Evolutionary conservation across 2,113 vertebrate species (phyloP), one percentile per base, ranked within the genome.

Genomic region (Lepidothrix coronata): DNA sequence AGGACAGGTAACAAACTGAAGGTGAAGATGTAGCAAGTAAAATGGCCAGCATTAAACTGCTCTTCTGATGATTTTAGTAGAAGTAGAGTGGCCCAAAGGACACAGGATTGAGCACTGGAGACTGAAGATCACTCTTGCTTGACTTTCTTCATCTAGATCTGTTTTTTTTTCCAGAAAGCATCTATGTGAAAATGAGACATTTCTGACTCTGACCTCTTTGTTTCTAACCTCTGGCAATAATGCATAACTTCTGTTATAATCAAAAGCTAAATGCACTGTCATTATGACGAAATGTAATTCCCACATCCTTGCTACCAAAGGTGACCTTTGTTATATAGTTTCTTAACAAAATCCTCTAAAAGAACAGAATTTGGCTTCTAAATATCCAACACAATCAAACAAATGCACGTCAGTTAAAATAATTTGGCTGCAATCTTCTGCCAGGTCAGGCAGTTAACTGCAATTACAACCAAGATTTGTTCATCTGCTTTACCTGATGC

Each of bases 221-320:
- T 71, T 91, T 85, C 75, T 84, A 78, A 65, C 52, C 44, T 71
- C 85, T 88, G 83, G 52, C 86, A 89, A 71, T 86, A 63, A 66
- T 30, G 61, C 44, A 20, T 75, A 61, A 61, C 18, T 92, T 92
- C 44, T 52, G 43, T 52, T 59, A 46, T 9, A 58, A n/a, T 85
- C 74, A 76, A 61, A 91, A 71, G 55, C 71, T 92, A 85, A 92
- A 83, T 92, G 88, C 88, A 68, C 52, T 91, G 65, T 92, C 90
- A 94, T 94, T 93, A 48, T 86, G 79, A 70, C 62, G 65, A 75
- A 87, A 79, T 62, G 13, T 16, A 80, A 91, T 89, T 93, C 93
- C 85, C 72, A 71, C 78, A 63, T 84, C 52, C 55, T 66, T 66
- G 46, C 67, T 94, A 73, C 72, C 43, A 93, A 88, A 90, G 82